Base-by-base conservation (phyloP, 2,888 invertebrate genomes). In the Hypomecis atomaria region DNA sequence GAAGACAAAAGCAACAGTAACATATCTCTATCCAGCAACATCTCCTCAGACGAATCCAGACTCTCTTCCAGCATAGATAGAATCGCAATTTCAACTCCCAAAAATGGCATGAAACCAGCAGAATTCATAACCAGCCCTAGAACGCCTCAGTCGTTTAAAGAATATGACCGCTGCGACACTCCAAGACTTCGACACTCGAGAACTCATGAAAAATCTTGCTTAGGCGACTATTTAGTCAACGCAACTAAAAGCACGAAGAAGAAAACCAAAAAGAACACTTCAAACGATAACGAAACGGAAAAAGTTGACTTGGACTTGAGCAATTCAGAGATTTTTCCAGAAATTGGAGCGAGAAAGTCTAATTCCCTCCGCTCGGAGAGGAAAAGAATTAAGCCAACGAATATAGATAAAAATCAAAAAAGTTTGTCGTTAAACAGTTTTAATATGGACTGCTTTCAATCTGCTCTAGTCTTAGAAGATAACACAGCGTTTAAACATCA, bases 321-420 rank as follows among this genome's bases (percentile, higher is more conserved):
- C 11, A 90, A 86, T 60, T 86, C 88, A 0, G 90, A 91, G 7
- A 83, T 87, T 66, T 92, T 92, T 67, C 93, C 93, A 0, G 90
- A 90, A 61, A 90, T 93, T 1, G 89, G 90, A 11, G 82, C 87
- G 0, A 81, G 90, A 45, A 89, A 89, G 68, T 78, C 89, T 0
- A 90, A 78, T 40, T 91, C 89, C 0, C 71, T 90, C 11, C 74
- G 82, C 8, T 86, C 87, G 0, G 91, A 89, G 34, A 84, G 84
- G 66, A 71, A 85, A 0, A 79, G 94, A 65, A 94, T 94, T 0
- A 94, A 94, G 67, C 94, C 94, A 0, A 94, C 94, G 0, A 88
- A 87, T 37, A 87, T 91, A 40, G 87, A 90, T 54, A 85, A 81
- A 4, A 78, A 82, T 0, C 82, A 87, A 61, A 88, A 89, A 62